These are phyloP conservation scores for Mastacembelus armatus DNA, from an alignment of 2,797 vertebrate species.

Conservation along the genomic window DNA sequence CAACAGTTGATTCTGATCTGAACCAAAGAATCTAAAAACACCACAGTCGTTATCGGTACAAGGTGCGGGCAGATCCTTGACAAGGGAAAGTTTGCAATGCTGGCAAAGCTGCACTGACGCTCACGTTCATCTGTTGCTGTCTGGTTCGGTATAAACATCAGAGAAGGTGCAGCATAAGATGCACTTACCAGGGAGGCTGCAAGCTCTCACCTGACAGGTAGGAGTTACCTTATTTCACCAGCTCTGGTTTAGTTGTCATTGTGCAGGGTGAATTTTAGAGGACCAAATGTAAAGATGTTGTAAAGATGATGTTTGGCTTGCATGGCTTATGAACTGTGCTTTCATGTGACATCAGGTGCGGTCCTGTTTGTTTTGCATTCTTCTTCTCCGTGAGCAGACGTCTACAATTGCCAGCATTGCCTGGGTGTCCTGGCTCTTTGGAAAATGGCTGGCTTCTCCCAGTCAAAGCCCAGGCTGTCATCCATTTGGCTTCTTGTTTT, in stretches of 20 bases:
- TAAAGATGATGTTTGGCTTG: slow-evolving; percentile 34
- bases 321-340: slow-evolving; percentile 70
- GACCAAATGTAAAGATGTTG: not conserved
- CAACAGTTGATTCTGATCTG: no score
- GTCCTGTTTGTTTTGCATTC: slow-evolving; percentile 43
- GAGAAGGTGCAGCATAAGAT: no score
- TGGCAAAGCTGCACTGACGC: no score
- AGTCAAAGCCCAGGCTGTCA: not conserved
- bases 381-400: no score
- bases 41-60: no score
- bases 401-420: not conserved
- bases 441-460: slow-evolving; percentile 5
- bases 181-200: no score
- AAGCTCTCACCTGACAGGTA: no score
- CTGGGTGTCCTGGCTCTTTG: slow-evolving; percentile 21
- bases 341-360: slow-evolving; percentile 39
- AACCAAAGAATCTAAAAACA: no score
- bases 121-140: no score
- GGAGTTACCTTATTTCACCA: not conserved
- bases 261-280: not conserved
- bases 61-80: no score
- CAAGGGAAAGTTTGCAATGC: no score
- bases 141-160: no score
- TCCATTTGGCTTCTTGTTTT: not conserved
- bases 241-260: not conserved